Evolutionary conservation across 1,140 invertebrate genomes (phyloP).

Genomic region (Dinoponera quadriceps): DNA sequence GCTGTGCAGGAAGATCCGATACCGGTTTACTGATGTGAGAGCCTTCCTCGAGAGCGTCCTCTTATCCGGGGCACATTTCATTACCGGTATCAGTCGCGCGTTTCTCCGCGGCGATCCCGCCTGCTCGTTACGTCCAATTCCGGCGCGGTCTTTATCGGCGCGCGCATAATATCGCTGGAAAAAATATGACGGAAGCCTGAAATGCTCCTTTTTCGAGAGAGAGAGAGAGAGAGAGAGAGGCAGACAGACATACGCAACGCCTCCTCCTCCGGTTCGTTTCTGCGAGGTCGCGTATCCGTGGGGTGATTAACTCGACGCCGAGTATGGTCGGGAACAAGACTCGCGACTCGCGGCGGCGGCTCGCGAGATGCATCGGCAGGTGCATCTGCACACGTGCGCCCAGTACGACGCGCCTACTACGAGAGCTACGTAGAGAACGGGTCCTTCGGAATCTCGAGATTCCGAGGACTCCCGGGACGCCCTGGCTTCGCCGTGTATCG

Average conservation of each 20-base stretch:
- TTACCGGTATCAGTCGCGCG: neutral
- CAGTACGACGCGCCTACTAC: slow-evolving; percentile 63
- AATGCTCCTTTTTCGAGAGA: neutral
- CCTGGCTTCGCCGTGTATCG: slow-evolving; percentile 62
- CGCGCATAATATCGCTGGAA: neutral
- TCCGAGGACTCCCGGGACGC: slow-evolving; percentile 61
- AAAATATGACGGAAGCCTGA: slow-evolving; percentile 10
- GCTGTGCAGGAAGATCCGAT: neutral
- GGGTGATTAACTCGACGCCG: slow-evolving; percentile 45
- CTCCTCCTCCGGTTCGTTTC: neutral
- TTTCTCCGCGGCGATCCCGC: neutral
- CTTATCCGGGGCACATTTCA: neutral
- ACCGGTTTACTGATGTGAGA: neutral
- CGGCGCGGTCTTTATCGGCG: neutral
- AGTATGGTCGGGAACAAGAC: slow-evolving; percentile 43
- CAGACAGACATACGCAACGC: neutral
- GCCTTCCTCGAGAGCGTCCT: no score
- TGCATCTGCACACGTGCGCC: slow-evolving; percentile 68
- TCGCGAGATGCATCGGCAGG: slow-evolving; percentile 58
- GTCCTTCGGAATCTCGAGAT: slow-evolving; percentile 70
- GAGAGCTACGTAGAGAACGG: slow-evolving; percentile 41
- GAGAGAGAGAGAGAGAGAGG: neutral
- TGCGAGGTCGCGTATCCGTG: slow-evolving; percentile 32
- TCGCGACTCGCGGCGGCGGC: slow-evolving; percentile 13
- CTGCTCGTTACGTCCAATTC: neutral